phyloP scores from a whole-genome alignment of 2,797 vertebrate genomes.

The Heterohyrax brucei region DNA sequence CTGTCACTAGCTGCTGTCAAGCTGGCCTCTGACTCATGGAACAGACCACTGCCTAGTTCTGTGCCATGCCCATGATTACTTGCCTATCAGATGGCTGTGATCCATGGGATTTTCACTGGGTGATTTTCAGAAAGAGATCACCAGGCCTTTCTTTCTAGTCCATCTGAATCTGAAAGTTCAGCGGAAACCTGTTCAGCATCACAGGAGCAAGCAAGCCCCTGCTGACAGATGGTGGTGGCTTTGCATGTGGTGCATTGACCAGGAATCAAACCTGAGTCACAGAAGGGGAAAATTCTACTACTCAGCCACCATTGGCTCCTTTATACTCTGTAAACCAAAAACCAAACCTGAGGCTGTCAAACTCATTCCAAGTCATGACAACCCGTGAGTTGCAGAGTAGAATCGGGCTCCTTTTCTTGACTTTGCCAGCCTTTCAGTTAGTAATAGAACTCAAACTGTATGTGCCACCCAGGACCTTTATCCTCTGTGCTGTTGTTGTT shows the following conservation, averaged over 20 bases:
- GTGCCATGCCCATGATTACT: not conserved
- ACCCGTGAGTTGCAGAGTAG: not conserved
- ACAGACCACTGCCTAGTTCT: not conserved
- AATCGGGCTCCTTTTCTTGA: not conserved
- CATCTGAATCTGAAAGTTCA: not conserved
- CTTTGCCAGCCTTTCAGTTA: not conserved
- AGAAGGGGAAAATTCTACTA: not conserved
- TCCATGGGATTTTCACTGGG: too few relatives aligned
- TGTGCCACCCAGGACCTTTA: not conserved
- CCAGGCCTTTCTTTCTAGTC: not conserved
- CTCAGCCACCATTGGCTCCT: not conserved
- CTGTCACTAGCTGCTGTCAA: not conserved
- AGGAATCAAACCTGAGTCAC: not conserved
- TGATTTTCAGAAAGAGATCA: not conserved
- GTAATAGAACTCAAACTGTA: not conserved
- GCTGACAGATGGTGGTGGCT: not conserved
- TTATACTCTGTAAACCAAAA: not conserved
- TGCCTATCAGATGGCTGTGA: too few relatives aligned
- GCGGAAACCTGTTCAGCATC: not conserved
- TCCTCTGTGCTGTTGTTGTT: not conserved
- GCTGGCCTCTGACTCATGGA: not conserved
- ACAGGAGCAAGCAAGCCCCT: not conserved
- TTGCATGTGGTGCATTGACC: not conserved
- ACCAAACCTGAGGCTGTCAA: not conserved
- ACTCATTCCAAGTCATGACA: not conserved